A percentile compares a stretch with the other conserved stretches of the same genome.
These are phyloP conservation scores for Drosophila neonasuta DNA, from an alignment of 2,888 invertebrate genomes.

Conservation along the genomic window DNA sequence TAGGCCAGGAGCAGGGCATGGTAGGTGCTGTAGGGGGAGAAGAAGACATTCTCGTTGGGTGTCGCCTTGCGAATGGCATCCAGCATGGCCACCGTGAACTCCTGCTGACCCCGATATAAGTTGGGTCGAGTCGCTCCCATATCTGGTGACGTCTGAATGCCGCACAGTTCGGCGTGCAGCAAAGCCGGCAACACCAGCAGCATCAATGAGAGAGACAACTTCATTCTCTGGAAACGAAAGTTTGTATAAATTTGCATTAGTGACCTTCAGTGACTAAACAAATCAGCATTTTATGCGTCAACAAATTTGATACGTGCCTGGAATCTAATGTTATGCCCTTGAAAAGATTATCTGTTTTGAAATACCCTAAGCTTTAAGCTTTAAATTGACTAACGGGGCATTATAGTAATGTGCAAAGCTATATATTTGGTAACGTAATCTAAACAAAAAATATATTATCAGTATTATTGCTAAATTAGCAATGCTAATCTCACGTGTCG, in stretches of 20 bases:
- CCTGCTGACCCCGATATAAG: slow-evolving; percentile 85
- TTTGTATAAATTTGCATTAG: slow-evolving; percentile 8
- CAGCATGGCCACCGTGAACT: slow-evolving; percentile 88
- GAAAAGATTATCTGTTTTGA: not conserved
- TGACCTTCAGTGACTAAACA: slow-evolving; percentile 23
- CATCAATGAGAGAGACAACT: slow-evolving; percentile 44
- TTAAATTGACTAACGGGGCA: not conserved
- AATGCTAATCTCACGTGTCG: too few species aligned
- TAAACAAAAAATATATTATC: too few species aligned
- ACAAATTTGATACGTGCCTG: slow-evolving; percentile 25
- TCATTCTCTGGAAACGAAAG: slow-evolving; percentile 46
- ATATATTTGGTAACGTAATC: not conserved
- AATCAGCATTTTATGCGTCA: slow-evolving; percentile 4
- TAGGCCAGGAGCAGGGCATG: slow-evolving; percentile 90
- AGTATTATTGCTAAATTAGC: too few species aligned
- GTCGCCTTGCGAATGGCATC: slow-evolving; percentile 86
- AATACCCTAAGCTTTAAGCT: not conserved
- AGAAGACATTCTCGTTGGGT: slow-evolving; percentile 90
- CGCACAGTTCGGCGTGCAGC: slow-evolving; percentile 49
- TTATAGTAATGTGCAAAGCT: not conserved
- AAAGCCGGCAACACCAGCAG: slow-evolving; percentile 52
- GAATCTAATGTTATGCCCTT: slow-evolving; percentile 27
- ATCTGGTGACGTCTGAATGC: not conserved
- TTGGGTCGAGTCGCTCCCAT: slow-evolving; percentile 30
- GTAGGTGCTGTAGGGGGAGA: slow-evolving; percentile 93